Percentiles rank a stretch among this genome's conserved stretches.
Evolutionary conservation across 2,797 vertebrate species (phyloP).

Genomic region (Periophthalmus magnuspinnatus): DNA sequence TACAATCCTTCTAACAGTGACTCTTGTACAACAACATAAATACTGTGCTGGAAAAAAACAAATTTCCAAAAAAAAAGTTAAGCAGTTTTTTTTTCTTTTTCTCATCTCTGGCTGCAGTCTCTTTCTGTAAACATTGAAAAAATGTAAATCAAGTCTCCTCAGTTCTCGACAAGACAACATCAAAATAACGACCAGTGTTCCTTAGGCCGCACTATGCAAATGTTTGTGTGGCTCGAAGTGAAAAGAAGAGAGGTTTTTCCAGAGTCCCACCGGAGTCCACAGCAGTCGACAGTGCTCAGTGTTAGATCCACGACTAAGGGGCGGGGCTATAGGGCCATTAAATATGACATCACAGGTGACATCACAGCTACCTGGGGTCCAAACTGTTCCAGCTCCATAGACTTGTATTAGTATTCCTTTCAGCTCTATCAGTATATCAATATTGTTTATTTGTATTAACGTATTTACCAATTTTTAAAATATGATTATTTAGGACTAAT

Average conservation of each 20-base stretch:
- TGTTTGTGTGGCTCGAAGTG: constrained; percentile 88
- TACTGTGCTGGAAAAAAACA: constrained; percentile 85
- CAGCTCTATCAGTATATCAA: too few species aligned
- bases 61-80: constrained; percentile 66
- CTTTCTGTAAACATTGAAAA: constrained; percentile 79
- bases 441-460: too few species aligned
- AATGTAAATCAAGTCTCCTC: constrained; percentile 78
- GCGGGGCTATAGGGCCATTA: constrained; percentile 2
- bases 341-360: neutral
- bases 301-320: constrained; percentile 45
- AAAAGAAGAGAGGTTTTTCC: constrained; percentile 53
- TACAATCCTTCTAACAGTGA: constrained; percentile 91
- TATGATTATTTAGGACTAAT: too few species aligned
- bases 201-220: constrained; percentile 83
- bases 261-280: constrained; percentile 48
- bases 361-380: neutral
- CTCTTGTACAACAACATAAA: constrained; percentile 97
- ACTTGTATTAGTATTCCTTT: neutral
- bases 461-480: too few species aligned
- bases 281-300: constrained; percentile 55
- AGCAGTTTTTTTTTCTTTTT: constrained; percentile 61
- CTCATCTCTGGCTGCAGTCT: constrained; percentile 57
- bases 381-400: neutral
- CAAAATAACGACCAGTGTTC: constrained; percentile 73
- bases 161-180: constrained; percentile 78